phyloP scores from a whole-genome alignment of 2,797 vertebrate genomes.

The Ceryle rudis region DNA sequence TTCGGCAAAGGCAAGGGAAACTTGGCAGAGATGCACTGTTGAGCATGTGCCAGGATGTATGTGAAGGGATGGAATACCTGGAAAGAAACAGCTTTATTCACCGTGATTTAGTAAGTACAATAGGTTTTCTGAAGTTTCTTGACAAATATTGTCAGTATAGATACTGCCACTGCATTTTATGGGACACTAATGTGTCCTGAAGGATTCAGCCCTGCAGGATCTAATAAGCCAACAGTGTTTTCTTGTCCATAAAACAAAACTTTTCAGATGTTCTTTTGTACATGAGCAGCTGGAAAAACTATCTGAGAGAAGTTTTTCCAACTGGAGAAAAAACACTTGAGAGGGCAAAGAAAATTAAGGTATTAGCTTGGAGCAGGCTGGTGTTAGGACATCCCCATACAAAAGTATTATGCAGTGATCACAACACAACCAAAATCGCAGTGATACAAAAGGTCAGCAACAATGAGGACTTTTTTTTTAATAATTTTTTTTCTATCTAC shows the following conservation, averaged over 20 bases:
- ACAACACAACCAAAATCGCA: not conserved
- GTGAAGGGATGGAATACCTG: slow-evolving; percentile 90
- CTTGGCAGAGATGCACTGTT: slow-evolving; percentile 71
- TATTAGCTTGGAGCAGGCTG: not conserved
- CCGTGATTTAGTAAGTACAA: slow-evolving; percentile 85
- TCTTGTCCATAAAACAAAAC: not conserved
- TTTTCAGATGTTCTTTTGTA: not conserved
- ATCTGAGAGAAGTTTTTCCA: not conserved
- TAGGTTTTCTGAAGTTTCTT: not conserved
- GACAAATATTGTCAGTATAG: not conserved
- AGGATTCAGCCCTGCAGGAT: not conserved
- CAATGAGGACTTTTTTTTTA: not conserved
- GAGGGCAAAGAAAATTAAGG: not conserved
- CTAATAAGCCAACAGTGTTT: not conserved
- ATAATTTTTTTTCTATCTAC: not conserved
- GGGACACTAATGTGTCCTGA: not conserved
- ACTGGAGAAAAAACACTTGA: not conserved
- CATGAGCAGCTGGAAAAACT: not conserved
- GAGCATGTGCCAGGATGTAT: slow-evolving; percentile 86
- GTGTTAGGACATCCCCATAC: not conserved
- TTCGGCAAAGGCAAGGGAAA: slow-evolving; percentile 67
- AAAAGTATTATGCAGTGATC: not conserved
- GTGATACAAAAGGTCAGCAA: not conserved
- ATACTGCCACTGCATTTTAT: not conserved
- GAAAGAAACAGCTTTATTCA: slow-evolving; percentile 86